Base-by-base conservation (phyloP, 1,140 invertebrate genomes). In the Alviniconcha marisindica region DNA sequence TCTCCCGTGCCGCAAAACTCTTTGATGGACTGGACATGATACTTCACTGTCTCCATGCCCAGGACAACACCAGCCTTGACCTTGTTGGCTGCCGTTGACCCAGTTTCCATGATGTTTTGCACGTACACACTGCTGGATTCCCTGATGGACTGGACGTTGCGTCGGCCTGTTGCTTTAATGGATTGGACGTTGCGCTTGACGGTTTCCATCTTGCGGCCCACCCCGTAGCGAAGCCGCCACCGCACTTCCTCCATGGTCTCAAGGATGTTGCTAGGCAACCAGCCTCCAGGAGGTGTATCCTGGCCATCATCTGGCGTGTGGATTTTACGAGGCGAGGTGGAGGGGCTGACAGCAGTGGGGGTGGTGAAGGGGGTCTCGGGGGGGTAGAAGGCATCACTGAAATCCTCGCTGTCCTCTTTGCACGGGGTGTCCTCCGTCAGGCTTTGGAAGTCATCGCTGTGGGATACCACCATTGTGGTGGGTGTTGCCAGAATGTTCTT, bases 1-100 rank as follows among this genome's bases (percentile, higher is more conserved):
- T 92, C 90, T 24, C 92, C 91, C 1, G 91, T 91, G n/a, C 92
- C 91, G 74, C 92, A 92, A 21, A 92, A 88, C 74, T 92, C 92
- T 56, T 90, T 90, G 66, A 92, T 90, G 38, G 92, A 92, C 86
- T 89, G 88, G 2, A 91, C 88, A 33, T 89, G 86, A 80, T 83
- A 91, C 77, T 92, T 92, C n/a, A 92, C 88, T 56, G 88, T 90
- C 79, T 92, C 90, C 78, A 92, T 87, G 21, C 91, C 91, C 48
- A 90, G 71, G 0, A 87, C 90, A 10, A 92, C 87, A 12, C 91
- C 90, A 38, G 89, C 89, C 77, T 83, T 89, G 54, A 92, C 88
- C 36, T 83, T 83, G 38, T 83, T 87, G 15, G 88, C 90, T 2
- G 91, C 90, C 15, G 88, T 71, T 48, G 88, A 89, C 38, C 91